A percentile compares a stretch with the other conserved stretches of the same genome.
These are phyloP conservation scores for Trachemys scripta DNA, from an alignment of 2,113 vertebrate genomes.

Conservation along the genomic window DNA sequence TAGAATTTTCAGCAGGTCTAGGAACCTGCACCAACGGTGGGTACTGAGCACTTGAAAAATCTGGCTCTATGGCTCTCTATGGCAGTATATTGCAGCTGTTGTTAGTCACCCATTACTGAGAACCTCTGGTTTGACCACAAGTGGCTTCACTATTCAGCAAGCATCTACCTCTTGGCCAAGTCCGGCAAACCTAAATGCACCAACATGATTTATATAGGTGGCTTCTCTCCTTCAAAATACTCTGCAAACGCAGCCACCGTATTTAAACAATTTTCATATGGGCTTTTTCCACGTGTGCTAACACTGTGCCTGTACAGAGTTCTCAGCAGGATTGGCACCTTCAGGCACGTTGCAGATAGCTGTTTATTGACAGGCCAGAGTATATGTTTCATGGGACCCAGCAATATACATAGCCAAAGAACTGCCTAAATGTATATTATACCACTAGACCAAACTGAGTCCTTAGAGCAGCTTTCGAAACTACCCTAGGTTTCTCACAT, in stretches of 20 bases:
- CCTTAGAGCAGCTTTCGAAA: neutral
- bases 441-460: neutral
- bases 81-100: neutral
- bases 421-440: neutral
- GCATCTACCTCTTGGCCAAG: neutral
- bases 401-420: neutral
- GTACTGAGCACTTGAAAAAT: neutral
- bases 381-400: neutral
- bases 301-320: neutral
- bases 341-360: slow-evolving; percentile 13
- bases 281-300: neutral
- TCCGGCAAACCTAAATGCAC: neutral
- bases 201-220: neutral
- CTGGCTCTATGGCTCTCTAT: neutral
- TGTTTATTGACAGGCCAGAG: neutral
- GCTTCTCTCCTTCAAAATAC: neutral
- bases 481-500: neutral
- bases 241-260: neutral
- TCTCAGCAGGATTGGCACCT: neutral
- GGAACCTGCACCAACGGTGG: neutral
- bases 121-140: neutral
- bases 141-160: neutral
- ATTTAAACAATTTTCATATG: neutral
- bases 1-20: neutral
- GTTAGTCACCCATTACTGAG: accelerated